Evolutionary conservation across 2,888 invertebrate genomes (phyloP).

Genomic region (Pherbina coryleti): DNA sequence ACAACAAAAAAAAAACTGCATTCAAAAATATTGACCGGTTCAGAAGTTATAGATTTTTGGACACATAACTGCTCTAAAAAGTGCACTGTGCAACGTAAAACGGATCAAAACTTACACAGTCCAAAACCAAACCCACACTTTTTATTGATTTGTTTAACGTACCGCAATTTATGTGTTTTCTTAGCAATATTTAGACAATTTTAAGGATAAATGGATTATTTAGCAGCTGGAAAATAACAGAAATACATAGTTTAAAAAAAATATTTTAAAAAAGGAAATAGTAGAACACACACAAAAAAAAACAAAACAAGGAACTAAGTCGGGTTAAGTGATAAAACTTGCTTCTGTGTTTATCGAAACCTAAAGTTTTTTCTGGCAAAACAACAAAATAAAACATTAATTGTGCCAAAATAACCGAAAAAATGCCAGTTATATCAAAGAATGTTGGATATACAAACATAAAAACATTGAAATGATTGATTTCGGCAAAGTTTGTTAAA

Average conservation of each 20-base stretch:
- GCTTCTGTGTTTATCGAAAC: not conserved
- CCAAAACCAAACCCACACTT: not conserved
- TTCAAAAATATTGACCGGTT: no score
- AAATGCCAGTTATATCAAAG: not conserved
- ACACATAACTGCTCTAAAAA: no score
- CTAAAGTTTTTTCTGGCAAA: not conserved
- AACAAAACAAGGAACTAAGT: not conserved
- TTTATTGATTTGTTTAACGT: not conserved
- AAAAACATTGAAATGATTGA: constrained; percentile 57
- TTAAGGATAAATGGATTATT: constrained; percentile 6
- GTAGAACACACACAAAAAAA: not conserved
- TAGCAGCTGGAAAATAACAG: not conserved
- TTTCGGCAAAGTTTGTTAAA: constrained; percentile 56
- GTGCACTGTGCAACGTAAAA: no score
- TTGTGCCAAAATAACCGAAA: constrained; percentile 6
- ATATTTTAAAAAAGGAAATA: not conserved
- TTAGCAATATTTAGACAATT: not conserved
- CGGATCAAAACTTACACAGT: not conserved
- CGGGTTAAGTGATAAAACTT: not conserved
- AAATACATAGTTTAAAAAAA: no score
- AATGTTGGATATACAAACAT: not conserved
- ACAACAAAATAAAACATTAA: constrained; percentile 13
- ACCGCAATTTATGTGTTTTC: constrained; percentile 35
- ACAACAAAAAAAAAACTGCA: no score
- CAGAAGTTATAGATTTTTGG: no score